Evolutionary conservation across 2,888 invertebrate genomes (phyloP).

Genomic region (Cephonodes hylas): DNA sequence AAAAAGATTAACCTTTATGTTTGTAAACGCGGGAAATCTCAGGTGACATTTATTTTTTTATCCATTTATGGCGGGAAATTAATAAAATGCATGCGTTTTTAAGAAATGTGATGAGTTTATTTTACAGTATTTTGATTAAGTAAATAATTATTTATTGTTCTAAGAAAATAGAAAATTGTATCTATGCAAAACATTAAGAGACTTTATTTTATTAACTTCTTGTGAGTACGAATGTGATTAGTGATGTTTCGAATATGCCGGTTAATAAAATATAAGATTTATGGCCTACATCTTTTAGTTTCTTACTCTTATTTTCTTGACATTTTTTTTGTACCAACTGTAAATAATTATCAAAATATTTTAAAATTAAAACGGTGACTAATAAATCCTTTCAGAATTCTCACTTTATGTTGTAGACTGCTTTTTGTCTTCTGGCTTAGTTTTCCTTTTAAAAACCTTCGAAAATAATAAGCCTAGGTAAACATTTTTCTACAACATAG

Average conservation of each 20-base stretch:
- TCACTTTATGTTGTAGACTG: no score
- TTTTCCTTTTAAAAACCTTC: no score
- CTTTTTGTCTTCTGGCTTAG: no score
- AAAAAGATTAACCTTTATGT: neutral
- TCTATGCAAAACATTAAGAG: neutral
- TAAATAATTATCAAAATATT: no score
- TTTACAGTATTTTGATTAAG: conserved; percentile 12
- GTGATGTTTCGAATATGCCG: neutral
- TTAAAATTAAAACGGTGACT: no score
- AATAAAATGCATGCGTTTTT: neutral
- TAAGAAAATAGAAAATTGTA: neutral
- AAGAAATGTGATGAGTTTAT: conserved; percentile 4
- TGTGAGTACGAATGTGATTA: neutral
- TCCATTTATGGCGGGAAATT: neutral
- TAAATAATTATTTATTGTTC: neutral
- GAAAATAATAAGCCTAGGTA: no score
- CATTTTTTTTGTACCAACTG: no score
- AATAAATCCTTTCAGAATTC: no score
- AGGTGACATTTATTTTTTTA: neutral
- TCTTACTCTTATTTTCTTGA: no score
- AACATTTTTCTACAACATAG: no score
- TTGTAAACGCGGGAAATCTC: neutral
- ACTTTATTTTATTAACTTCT: neutral
- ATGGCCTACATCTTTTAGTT: no score
- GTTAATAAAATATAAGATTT: no score